Conservation (phyloP, 2,888 invertebrate species). For the Calliscelio sp. region DNA sequence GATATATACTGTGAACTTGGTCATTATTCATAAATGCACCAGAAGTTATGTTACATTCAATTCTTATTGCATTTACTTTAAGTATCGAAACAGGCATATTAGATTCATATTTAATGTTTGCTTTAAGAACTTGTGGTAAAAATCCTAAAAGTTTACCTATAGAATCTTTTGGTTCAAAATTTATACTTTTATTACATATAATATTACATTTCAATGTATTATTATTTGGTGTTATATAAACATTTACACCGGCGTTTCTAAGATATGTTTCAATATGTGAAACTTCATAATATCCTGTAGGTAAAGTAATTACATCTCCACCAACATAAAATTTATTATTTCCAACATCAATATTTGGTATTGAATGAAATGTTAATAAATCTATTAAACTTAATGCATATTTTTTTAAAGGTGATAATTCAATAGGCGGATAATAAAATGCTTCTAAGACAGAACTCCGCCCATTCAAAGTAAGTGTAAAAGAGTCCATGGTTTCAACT, state of each 20-base stretch:
- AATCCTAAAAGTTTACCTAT: slow-evolving; percentile 42
- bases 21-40: slow-evolving; percentile 43
- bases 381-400: slow-evolving; percentile 65
- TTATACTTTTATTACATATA: slow-evolving; percentile 47
- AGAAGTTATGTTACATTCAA: slow-evolving; percentile 19
- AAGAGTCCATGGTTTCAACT: background rate
- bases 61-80: slow-evolving; percentile 10
- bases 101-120: slow-evolving; percentile 26
- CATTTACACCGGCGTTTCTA: background rate
- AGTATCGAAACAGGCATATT: slow-evolving; percentile 43
- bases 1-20: slow-evolving; percentile 41
- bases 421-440: too few species aligned
- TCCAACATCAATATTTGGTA: slow-evolving; percentile 77
- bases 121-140: slow-evolving; percentile 44
- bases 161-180: slow-evolving; percentile 60
- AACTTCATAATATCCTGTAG: slow-evolving; percentile 80
- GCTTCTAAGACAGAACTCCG: background rate
- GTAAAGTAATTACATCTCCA: slow-evolving; percentile 70
- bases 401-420: too few species aligned
- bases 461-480: background rate
- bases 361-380: slow-evolving; percentile 77
- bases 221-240: slow-evolving; percentile 58
- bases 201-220: slow-evolving; percentile 64
- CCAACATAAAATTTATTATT: slow-evolving; percentile 41
- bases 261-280: slow-evolving; percentile 77